Percentiles rank a stretch among this genome's conserved stretches.
phyloP scores from a whole-genome alignment of 2,797 vertebrate species.

The Phoeniculus purpureus region DNA sequence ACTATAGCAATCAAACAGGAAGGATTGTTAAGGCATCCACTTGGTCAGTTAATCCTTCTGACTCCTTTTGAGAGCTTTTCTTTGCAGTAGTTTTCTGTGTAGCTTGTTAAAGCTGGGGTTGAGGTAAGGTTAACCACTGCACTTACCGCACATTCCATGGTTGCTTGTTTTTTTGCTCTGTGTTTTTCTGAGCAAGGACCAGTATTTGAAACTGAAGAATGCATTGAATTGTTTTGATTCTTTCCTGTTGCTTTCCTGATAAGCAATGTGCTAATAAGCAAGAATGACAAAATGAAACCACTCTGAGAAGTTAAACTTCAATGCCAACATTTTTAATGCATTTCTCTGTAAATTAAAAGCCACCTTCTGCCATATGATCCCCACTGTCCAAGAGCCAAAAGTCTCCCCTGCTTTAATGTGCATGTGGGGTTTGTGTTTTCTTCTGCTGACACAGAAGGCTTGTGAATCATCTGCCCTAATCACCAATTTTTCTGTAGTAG shows the following conservation, averaged over 20 bases:
- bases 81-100: neutral
- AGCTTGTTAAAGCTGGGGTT: neutral
- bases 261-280: neutral
- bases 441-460: accelerated
- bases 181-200: neutral
- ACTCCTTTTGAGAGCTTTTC: neutral
- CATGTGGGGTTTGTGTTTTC: neutral
- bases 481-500: neutral
- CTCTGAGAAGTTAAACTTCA: neutral
- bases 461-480: neutral
- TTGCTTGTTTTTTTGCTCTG: neutral
- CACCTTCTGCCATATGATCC: neutral
- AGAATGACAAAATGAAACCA: neutral
- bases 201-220: neutral
- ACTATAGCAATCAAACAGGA: neutral
- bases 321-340: neutral
- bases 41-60: neutral
- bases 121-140: neutral
- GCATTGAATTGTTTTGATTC: neutral
- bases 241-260: neutral
- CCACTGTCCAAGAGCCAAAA: neutral
- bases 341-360: neutral
- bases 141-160: accelerated
- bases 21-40: neutral
- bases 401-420: neutral